Evolutionary conservation across 2,113 vertebrate genomes (phyloP).

Genomic region (Aldabrachelys gigantea): DNA sequence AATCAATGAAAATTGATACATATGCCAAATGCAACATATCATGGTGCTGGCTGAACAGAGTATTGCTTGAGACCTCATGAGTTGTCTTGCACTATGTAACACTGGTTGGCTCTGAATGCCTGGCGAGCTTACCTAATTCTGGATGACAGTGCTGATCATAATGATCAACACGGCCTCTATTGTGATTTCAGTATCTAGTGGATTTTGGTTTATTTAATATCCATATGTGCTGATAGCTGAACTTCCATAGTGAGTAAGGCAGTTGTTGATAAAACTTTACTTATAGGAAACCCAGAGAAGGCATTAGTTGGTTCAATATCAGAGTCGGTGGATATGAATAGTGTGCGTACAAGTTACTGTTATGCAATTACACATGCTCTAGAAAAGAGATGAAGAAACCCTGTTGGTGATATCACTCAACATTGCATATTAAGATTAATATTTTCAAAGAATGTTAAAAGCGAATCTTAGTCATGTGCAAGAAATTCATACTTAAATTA

Average conservation of each 20-base stretch:
- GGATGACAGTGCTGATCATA: conserved; percentile 29
- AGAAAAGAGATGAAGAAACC: background rate
- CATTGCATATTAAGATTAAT: background rate
- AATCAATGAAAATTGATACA: background rate
- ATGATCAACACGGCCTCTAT: background rate
- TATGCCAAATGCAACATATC: background rate
- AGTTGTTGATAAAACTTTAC: background rate
- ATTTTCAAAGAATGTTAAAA: too few relatives aligned
- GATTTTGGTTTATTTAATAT: conserved; percentile 57
- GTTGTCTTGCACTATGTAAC: background rate
- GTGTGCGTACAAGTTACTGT: background rate
- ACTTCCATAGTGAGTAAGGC: background rate
- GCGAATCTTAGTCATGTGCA: too few relatives aligned
- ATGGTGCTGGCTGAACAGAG: background rate
- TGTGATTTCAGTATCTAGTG: conserved; percentile 16
- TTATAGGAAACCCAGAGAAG: rapidly evolving
- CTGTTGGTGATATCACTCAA: background rate
- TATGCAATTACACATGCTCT: background rate
- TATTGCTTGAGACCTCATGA: background rate
- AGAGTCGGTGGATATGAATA: background rate
- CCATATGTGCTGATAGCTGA: conserved; percentile 1
- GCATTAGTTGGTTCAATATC: background rate
- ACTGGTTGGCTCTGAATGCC: conserved; percentile 36
- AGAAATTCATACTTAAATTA: too few relatives aligned
- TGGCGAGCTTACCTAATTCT: background rate